Evolutionary conservation across 2,797 vertebrate genomes (phyloP), one percentile per base, ranked within the genome.

Genomic region (Cyprinodon diabolis): DNA sequence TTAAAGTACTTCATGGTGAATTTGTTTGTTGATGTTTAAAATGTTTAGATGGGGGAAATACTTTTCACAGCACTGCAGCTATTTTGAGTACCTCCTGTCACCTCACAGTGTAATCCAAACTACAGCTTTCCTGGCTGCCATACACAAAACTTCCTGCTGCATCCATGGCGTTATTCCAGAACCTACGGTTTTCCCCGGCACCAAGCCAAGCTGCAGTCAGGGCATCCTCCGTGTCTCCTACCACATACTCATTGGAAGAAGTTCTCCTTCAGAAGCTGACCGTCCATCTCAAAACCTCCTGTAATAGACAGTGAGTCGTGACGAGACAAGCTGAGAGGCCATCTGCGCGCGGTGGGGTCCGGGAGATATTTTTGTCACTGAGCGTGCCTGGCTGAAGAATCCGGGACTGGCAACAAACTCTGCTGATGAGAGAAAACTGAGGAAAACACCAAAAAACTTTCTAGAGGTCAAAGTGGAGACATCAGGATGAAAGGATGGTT

Each of bases 241-340:
- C 65, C 72, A 63, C 82, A 86, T 69, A 45, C 90, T 81, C 76
- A 1, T 73, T 80, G 88, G 91, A 93, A 58, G 75, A 93, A 91
- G 89, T 90, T 92, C 92, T 94, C 91, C 88, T 94, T 91, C 91
- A 89, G 87, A 93, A 91, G 84, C 89, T 75, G 88, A 91, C 90
- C 90, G 91, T 94, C 93, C 94, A 95, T 95, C 94, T 94, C 86
- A 62, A 89, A 87, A 80, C 91, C 93, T 91, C 92, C 94, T 92
- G 92, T 93, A 95, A 92, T 93, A 93, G 94, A 95, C 91, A 83
- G 87, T 86, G 93, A 93, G 90, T 94, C 93, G 94, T 95, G 95
- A 95, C 93, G 92, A 94, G 91, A 94, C 94, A 95, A 94, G 95
- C 95, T 95, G 95, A 95, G 95, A 94, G 92, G 93, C 95, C 95